Percentiles rank a stretch among this genome's conserved stretches.
These are phyloP conservation scores for Tricholaema leucomelas DNA, from an alignment of 2,113 vertebrate species.

Conservation along the genomic window DNA sequence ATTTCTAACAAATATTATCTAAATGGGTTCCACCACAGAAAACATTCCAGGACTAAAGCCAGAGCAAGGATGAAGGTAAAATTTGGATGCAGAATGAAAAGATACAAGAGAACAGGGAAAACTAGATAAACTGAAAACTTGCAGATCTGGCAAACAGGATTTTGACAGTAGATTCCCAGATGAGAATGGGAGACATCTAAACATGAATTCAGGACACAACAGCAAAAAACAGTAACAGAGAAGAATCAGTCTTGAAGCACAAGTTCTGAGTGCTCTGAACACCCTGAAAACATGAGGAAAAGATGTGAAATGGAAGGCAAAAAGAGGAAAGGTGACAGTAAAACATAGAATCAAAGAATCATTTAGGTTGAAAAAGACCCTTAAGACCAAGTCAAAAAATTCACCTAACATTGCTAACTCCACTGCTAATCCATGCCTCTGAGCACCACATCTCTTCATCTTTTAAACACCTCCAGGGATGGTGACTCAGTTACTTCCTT, in stretches of 20 bases:
- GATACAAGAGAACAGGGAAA: not conserved
- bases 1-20: fast-evolving
- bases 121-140: not conserved
- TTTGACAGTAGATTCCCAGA: not conserved
- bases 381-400: too few species aligned
- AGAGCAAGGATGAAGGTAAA: not conserved
- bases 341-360: not conserved
- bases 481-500: not conserved
- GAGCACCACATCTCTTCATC: not conserved
- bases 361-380: too few species aligned
- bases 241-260: not conserved
- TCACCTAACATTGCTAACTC: too few species aligned
- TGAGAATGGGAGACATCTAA: not conserved
- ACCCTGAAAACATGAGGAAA: not conserved
- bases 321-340: not conserved
- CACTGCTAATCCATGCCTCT: too few species aligned
- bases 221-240: not conserved
- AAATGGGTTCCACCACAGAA: not conserved
- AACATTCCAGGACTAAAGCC: not conserved
- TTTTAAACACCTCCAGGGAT: not conserved
- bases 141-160: not conserved
- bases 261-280: not conserved
- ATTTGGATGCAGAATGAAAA: not conserved
- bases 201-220: not conserved
- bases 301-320: not conserved